Conservation (phyloP, 2,797 vertebrate genomes). For the Coendou prehensilis region DNA sequence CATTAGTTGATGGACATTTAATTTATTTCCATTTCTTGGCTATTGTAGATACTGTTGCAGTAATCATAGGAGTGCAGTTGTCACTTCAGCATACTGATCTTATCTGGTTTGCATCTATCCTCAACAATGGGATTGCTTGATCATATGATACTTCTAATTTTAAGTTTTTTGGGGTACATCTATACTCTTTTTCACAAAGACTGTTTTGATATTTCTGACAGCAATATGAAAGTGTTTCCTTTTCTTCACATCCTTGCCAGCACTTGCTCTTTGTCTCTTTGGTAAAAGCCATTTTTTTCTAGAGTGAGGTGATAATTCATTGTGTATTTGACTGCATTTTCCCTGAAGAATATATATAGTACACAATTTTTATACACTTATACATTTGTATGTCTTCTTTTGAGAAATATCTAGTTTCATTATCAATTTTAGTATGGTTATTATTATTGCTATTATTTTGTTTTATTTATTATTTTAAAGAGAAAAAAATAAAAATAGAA, state of each 20-base stretch:
- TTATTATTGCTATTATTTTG: not conserved
- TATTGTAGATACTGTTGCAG: not conserved
- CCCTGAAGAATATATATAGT: not conserved
- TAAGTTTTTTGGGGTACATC: not conserved
- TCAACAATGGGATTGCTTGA: not conserved
- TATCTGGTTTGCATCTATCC: not conserved
- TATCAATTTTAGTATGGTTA: not conserved
- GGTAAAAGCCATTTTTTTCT: not conserved
- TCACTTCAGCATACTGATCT: not conserved
- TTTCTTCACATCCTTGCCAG: not conserved
- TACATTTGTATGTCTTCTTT: not conserved
- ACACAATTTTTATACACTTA: not conserved
- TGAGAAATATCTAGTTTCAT: not conserved
- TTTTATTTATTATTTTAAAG: too few species aligned
- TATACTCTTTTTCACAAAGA: not conserved
- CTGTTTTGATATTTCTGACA: not conserved
- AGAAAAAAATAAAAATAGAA: too few species aligned
- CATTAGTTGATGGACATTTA: not conserved
- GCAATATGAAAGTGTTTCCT: not conserved
- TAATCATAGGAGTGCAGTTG: not conserved
- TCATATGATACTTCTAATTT: not conserved
- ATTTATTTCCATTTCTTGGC: not conserved
- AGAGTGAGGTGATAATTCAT: not conserved
- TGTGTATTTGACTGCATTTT: not conserved
- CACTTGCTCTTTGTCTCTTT: not conserved